Evolutionary conservation across 2,113 vertebrate species (phyloP).

Genomic region (Damaliscus lunatus): DNA sequence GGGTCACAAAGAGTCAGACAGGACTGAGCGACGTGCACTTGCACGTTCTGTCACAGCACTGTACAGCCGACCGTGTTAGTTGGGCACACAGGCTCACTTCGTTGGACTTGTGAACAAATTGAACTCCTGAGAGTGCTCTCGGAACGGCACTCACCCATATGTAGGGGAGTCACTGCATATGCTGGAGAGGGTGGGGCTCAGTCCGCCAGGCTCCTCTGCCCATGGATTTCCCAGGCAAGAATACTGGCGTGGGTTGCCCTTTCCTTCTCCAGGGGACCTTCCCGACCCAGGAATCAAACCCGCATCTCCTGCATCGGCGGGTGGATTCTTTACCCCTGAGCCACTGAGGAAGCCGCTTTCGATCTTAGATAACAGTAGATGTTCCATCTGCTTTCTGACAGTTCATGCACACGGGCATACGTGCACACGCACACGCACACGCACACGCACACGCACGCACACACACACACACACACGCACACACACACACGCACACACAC

Average conservation of each 20-base stretch:
- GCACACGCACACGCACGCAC: too few relatives aligned
- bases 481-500: too few relatives aligned
- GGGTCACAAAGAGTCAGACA: too few relatives aligned
- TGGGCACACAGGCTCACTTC: too few relatives aligned
- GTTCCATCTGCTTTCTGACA: not conserved
- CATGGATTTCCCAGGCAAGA: not conserved
- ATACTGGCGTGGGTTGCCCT: not conserved
- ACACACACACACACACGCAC: too few relatives aligned
- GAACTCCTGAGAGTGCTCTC: too few relatives aligned
- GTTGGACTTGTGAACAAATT: too few relatives aligned
- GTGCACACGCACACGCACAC: too few relatives aligned
- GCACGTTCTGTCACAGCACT: too few relatives aligned
- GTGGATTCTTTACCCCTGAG: not conserved
- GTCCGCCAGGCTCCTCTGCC: not conserved
- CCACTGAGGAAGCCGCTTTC: not conserved
- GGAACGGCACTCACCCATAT: accelerated
- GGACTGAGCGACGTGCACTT: too few relatives aligned
- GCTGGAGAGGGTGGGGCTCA: not conserved
- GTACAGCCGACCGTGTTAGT: accelerated
- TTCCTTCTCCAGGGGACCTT: not conserved
- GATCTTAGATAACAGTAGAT: not conserved
- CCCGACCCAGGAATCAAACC: too few relatives aligned
- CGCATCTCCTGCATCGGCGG: not conserved
- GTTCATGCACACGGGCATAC: too few relatives aligned
- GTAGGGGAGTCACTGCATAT: not conserved